Percentiles rank a stretch among this genome's conserved stretches.
These are phyloP conservation scores for Drosophila pallidifrons DNA, from an alignment of 1,140 invertebrate species.

Conservation along the genomic window DNA sequence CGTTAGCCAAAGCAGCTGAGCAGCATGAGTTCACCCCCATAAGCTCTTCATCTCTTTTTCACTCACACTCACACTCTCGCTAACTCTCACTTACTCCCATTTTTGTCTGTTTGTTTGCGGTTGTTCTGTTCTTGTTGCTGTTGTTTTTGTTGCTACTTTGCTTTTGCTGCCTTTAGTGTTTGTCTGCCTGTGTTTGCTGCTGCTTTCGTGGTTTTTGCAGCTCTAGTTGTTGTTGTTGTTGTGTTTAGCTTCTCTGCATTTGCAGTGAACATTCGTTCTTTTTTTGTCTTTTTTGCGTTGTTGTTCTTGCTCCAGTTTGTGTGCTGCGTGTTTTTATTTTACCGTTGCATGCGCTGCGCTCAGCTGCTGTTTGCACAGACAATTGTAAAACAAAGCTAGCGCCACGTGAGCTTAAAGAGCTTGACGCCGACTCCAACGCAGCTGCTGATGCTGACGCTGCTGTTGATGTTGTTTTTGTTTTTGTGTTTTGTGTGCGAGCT, in stretches of 20 bases:
- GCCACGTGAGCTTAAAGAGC: constrained; percentile 46
- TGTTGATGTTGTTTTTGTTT: constrained; percentile 17
- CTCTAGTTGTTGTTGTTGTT: constrained; percentile 32
- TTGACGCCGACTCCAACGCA: constrained; percentile 22
- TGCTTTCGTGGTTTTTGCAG: constrained; percentile 42
- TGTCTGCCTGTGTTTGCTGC: constrained; percentile 33
- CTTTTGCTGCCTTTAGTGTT: constrained; percentile 13
- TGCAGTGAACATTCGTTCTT: constrained; percentile 17
- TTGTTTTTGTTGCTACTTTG: constrained; percentile 25
- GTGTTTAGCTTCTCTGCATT: constrained; percentile 36
- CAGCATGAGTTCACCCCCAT: constrained; percentile 7
- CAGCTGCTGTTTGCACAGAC: constrained; percentile 38
- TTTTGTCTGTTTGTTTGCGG: constrained; percentile 16
- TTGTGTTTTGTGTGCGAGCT: constrained; percentile 28
- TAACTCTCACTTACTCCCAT: constrained; percentile 6
- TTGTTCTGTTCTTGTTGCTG: constrained; percentile 26
- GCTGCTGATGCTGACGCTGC: background rate
- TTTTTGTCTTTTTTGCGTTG: background rate
- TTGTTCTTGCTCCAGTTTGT: constrained; percentile 30
- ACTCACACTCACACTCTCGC: constrained; percentile 6
- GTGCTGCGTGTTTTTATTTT: constrained; percentile 16
- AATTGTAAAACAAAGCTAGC: constrained; percentile 56
- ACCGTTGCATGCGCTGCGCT: constrained; percentile 11
- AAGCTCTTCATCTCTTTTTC: background rate
- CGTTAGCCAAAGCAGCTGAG: constrained; percentile 37